These are phyloP conservation scores for Ophion costatus DNA, from an alignment of 2,888 invertebrate genomes.

Conservation along the genomic window DNA sequence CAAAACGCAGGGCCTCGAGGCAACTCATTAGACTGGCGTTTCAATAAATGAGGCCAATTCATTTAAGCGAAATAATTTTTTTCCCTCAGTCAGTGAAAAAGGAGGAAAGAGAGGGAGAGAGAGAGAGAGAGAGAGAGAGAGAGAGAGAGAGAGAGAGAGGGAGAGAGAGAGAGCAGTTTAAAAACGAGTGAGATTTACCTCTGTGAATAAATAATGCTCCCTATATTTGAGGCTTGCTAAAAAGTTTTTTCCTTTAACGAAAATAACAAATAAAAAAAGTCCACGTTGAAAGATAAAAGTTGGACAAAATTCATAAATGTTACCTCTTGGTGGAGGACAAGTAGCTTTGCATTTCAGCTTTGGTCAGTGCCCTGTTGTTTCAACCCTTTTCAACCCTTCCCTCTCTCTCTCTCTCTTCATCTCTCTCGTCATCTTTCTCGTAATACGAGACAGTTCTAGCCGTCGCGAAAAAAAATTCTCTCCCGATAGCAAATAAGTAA, in stretches of 20 bases:
- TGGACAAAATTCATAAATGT: constrained; percentile 7
- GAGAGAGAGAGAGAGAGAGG: not conserved
- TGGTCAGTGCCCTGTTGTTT: not conserved
- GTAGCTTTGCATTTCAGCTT: not conserved
- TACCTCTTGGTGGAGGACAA: not conserved
- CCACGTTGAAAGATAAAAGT: not conserved
- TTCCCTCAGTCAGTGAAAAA: not conserved
- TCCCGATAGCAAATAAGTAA: constrained; percentile 40
- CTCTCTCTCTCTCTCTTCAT: constrained; percentile 1
- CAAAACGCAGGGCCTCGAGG: not conserved
- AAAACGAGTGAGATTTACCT: not conserved
- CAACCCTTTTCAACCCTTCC: not conserved
- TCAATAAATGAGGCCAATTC: constrained; percentile 1
- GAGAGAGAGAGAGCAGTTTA: not conserved
- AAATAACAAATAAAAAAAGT: not conserved
- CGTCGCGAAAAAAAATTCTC: constrained; percentile 14
- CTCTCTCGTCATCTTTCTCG: not conserved
- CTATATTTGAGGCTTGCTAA: not conserved
- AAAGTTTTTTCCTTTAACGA: not conserved
- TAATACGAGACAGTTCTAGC: constrained; percentile 2
- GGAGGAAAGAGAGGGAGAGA: too few species aligned
- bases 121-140: not conserved
- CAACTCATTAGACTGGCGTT: not conserved
- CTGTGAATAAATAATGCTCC: not conserved
- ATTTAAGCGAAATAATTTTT: not conserved